Conservation (phyloP, 2,113 vertebrate genomes). For the Chlorocebus sabaeus region DNA sequence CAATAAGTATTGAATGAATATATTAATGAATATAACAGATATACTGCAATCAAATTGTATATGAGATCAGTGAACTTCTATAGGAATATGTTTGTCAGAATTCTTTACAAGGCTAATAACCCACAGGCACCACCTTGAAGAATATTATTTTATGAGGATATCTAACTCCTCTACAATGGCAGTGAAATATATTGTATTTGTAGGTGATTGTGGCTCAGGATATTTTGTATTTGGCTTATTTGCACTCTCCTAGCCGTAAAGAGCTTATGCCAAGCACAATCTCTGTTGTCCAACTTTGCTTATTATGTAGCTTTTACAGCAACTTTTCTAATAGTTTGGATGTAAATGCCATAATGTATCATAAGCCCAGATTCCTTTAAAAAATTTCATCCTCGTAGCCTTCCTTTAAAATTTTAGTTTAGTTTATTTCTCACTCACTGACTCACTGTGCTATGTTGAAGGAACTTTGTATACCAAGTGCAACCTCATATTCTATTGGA, state of each 20-base stretch:
- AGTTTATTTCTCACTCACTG: background rate
- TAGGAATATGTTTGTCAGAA: background rate
- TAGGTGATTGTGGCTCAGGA: constrained; percentile 10
- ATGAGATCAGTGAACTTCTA: background rate
- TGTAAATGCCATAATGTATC: constrained; percentile 8
- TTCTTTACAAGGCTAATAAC: background rate
- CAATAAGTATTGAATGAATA: background rate
- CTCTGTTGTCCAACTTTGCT: constrained; percentile 34
- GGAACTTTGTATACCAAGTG: constrained; percentile 37
- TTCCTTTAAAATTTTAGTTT: constrained; percentile 6
- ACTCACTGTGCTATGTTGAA: background rate
- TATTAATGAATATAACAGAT: background rate
- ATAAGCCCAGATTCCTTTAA: background rate
- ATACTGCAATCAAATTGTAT: background rate
- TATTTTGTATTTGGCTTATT: background rate
- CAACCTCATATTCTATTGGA: background rate
- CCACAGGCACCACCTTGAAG: background rate
- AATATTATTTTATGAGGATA: background rate
- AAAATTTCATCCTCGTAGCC: background rate
- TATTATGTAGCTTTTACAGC: background rate
- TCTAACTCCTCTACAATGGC: constrained; percentile 46
- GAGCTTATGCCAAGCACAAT: background rate
- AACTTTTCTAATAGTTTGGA: background rate
- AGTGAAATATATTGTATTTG: constrained; percentile 35
- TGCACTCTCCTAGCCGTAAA: background rate